phyloP scores from a whole-genome alignment of 2,113 vertebrate genomes.

The Plecturocebus donacophilus region DNA sequence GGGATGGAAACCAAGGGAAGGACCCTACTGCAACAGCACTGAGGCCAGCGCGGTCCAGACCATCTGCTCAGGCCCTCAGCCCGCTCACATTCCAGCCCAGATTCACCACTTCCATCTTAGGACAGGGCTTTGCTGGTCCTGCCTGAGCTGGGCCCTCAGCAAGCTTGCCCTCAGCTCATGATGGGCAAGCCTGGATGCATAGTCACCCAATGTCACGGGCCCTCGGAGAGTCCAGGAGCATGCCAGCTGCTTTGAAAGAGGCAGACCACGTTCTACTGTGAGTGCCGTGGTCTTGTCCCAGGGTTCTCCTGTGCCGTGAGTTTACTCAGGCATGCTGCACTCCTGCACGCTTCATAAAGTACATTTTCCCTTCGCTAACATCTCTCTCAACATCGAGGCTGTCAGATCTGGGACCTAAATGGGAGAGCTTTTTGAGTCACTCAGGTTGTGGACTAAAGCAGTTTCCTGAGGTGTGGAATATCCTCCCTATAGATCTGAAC shows the following conservation, averaged over 20 bases:
- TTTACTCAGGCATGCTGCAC: not conserved
- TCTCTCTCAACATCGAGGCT: not conserved
- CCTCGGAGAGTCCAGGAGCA: not conserved
- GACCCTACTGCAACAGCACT: no score
- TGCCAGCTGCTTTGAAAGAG: rapidly evolving
- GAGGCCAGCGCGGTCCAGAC: not conserved
- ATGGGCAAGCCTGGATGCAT: not conserved
- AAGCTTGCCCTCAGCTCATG: not conserved
- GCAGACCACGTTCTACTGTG: not conserved
- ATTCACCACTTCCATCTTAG: no score
- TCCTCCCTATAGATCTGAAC: not conserved
- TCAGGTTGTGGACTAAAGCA: not conserved
- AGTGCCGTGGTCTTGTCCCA: rapidly evolving
- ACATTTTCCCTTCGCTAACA: not conserved
- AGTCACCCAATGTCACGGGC: no score
- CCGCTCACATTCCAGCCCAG: not conserved
- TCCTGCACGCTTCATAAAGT: rapidly evolving
- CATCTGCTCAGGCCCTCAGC: not conserved
- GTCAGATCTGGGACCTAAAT: rapidly evolving
- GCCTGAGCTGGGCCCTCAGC: not conserved
- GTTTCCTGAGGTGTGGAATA: not conserved
- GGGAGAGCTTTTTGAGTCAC: not conserved
- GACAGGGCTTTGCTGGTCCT: not conserved
- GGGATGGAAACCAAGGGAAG: not conserved
- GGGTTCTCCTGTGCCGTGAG: rapidly evolving